A percentile compares a stretch with the other conserved stretches of the same genome.
phyloP scores from a whole-genome alignment of 2,888 invertebrate genomes.

The Papilio gigon region DNA sequence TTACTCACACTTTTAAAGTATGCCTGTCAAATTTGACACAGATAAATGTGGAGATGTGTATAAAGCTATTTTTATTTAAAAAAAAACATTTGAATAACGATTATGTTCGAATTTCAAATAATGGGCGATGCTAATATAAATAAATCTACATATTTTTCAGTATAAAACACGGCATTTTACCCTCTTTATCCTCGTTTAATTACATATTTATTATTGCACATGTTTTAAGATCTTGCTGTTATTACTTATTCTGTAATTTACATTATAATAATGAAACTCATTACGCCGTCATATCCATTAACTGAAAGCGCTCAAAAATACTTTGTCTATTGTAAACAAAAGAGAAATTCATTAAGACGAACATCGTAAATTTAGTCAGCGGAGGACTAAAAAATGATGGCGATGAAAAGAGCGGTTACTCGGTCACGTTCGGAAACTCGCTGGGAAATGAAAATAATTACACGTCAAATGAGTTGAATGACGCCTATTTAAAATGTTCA shows the following conservation, averaged over 20 bases:
- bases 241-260: slow-evolving; percentile 13
- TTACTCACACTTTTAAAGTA: no score
- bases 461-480: slow-evolving; percentile 73
- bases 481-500: slow-evolving; percentile 68
- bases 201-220: background rate
- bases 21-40: no score
- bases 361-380: slow-evolving; percentile 51
- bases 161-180: background rate
- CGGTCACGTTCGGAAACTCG: slow-evolving; percentile 62
- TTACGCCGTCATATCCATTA: slow-evolving; percentile 21
- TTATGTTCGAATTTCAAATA: no score
- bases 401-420: slow-evolving; percentile 46
- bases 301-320: slow-evolving; percentile 20
- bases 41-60: no score
- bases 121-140: no score
- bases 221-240: background rate
- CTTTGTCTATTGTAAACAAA: slow-evolving; percentile 27
- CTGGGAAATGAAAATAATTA: slow-evolving; percentile 72
- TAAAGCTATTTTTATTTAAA: no score
- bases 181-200: background rate
- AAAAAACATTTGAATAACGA: no score
- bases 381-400: slow-evolving; percentile 57
- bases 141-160: background rate
- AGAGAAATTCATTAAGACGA: slow-evolving; percentile 29
- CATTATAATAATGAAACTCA: slow-evolving; percentile 27